phyloP scores from a whole-genome alignment of 1,140 invertebrate genomes.

The Heliothis subflexa region DNA sequence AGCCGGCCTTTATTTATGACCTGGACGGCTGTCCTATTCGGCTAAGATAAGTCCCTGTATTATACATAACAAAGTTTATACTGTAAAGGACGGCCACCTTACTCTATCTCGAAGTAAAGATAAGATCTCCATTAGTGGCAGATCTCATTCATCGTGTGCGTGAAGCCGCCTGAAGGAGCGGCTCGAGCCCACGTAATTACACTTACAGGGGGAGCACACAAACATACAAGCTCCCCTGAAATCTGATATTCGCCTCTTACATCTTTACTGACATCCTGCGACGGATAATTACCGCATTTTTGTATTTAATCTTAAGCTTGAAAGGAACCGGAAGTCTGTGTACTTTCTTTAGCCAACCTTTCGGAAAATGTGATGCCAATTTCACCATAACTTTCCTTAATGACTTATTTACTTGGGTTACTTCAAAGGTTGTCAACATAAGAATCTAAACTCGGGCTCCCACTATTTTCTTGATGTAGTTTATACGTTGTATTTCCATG shows the following conservation, averaged over 20 bases:
- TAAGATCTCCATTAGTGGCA: slow-evolving; percentile 84
- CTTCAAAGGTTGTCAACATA: slow-evolving; percentile 9
- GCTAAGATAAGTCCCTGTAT: slow-evolving; percentile 76
- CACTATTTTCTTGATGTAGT: slow-evolving; percentile 10
- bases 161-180: slow-evolving; percentile 64
- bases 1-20: slow-evolving; percentile 82
- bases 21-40: slow-evolving; percentile 72
- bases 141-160: slow-evolving; percentile 80
- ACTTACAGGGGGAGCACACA: slow-evolving; percentile 66
- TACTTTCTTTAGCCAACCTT: slow-evolving; percentile 29
- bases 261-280: slow-evolving; percentile 49
- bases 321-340: slow-evolving; percentile 26
- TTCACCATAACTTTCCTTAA: slow-evolving; percentile 22
- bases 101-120: slow-evolving; percentile 74
- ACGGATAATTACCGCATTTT: slow-evolving; percentile 45
- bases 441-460: neutral
- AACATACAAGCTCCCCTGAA: slow-evolving; percentile 60
- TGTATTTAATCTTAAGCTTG: slow-evolving; percentile 42
- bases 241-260: slow-evolving; percentile 61
- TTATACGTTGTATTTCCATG: slow-evolving; percentile 36
- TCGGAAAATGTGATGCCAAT: slow-evolving; percentile 20
- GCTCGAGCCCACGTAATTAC: slow-evolving; percentile 71
- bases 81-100: slow-evolving; percentile 74
- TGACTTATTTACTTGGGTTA: slow-evolving; percentile 36
- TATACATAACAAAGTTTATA: slow-evolving; percentile 77